Conservation (phyloP, 2,113 vertebrate species). For the Connochaetes taurinus region DNA sequence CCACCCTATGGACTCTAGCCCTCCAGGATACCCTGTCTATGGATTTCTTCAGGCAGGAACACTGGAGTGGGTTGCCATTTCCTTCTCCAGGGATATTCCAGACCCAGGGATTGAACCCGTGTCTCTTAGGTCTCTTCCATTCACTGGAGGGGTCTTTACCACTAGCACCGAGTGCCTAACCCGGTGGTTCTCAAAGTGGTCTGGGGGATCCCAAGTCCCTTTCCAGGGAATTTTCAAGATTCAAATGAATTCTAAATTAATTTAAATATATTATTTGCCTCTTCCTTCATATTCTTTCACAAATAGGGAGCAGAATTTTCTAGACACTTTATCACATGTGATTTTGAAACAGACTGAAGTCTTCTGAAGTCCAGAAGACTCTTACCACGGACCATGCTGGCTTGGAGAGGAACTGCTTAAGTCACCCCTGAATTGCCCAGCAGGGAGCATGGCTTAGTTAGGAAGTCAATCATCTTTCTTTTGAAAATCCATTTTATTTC, state of each 20-base stretch:
- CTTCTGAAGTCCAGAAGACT: background rate
- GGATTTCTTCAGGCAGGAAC: background rate
- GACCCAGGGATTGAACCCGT: background rate
- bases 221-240: background rate
- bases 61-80: background rate
- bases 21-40: background rate
- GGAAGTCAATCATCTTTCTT: background rate
- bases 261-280: background rate
- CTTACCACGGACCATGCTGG: accelerated
- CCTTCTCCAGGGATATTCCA: background rate
- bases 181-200: background rate
- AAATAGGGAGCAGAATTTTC: background rate
- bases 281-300: background rate
- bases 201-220: background rate
- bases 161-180: background rate
- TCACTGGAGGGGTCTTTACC: background rate
- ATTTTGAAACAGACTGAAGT: background rate
- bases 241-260: background rate
- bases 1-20: background rate
- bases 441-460: background rate
- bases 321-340: background rate
- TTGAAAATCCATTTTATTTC: background rate
- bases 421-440: background rate
- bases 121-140: background rate
- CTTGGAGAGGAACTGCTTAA: background rate